Evolutionary conservation across 2,888 invertebrate species (phyloP).

Genomic region (Opisthograptis luteolata): DNA sequence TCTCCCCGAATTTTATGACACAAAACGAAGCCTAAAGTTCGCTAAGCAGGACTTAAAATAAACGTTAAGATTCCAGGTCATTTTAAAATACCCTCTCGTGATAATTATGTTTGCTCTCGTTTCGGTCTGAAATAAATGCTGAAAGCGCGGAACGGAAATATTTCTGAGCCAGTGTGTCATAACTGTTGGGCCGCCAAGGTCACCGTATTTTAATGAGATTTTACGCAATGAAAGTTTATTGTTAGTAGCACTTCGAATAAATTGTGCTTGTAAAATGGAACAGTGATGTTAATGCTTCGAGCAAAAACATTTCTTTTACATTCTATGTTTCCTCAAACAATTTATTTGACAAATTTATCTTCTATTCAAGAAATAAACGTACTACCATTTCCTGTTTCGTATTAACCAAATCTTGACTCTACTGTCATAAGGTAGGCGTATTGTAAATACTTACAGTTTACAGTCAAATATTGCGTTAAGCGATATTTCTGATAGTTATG

Average conservation of each 20-base stretch:
- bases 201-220: conserved; percentile 21
- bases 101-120: conserved; percentile 20
- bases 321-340: too few species aligned
- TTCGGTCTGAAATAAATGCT: conserved; percentile 43
- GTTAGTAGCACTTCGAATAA: neutral
- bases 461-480: too few species aligned
- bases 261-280: neutral
- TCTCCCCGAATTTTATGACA: conserved; percentile 15
- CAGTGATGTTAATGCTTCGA: neutral
- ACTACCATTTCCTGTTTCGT: too few species aligned
- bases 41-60: conserved; percentile 21
- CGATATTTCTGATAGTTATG: too few species aligned
- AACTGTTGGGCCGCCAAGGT: conserved; percentile 47
- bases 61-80: neutral
- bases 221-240: neutral
- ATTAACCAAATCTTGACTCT: too few species aligned
- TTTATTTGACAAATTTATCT: too few species aligned
- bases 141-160: conserved; percentile 34
- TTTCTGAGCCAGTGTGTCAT: conserved; percentile 57
- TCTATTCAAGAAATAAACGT: too few species aligned
- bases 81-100: conserved; percentile 17
- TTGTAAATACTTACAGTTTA: too few species aligned
- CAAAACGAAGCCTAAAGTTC: conserved; percentile 11
- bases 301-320: too few species aligned
- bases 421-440: too few species aligned